Conservation (phyloP, 1,140 invertebrate species). For the Zaprionus lachaisei region DNA sequence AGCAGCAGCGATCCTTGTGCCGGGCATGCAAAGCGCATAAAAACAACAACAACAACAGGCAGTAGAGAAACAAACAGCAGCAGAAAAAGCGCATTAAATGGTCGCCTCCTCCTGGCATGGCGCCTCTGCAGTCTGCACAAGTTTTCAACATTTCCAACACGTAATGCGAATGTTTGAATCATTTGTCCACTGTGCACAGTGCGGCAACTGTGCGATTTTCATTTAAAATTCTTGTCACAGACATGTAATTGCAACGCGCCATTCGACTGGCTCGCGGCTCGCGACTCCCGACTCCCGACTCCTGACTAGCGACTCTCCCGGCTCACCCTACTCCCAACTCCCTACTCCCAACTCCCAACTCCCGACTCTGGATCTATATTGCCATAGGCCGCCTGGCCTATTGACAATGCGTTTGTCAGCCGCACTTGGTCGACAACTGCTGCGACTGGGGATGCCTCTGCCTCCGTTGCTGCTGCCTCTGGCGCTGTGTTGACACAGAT, state of each 20-base stretch:
- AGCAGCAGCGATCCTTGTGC: conserved; percentile 3
- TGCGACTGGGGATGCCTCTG: conserved; percentile 18
- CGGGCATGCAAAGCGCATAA: conserved; percentile 73
- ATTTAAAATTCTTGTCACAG: conserved; percentile 84
- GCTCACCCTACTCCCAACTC: conserved; percentile 16
- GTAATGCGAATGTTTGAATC: conserved; percentile 82
- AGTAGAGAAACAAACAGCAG: conserved; percentile 12
- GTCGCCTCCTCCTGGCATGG: conserved; percentile 58
- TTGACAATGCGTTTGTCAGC: conserved; percentile 79
- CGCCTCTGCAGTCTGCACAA: conserved; percentile 55
- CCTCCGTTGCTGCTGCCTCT: conserved; percentile 22
- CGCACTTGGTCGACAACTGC: conserved; percentile 9
- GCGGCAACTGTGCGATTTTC: conserved; percentile 64
- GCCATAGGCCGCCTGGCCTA: conserved; percentile 38
- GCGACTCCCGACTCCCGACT: conserved; percentile 24
- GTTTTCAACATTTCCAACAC: conserved; percentile 82
- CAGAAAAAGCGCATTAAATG: conserved; percentile 21
- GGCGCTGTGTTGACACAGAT: conserved; percentile 82
- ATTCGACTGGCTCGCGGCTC: conserved; percentile 36
- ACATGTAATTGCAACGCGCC: conserved; percentile 75
- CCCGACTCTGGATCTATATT: conserved; percentile 62
- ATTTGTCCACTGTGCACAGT: conserved; percentile 71
- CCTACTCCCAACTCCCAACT: conserved; percentile 23
- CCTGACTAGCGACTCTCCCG: conserved; percentile 31
- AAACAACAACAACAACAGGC: conserved; percentile 1